Conservation (phyloP, 1,140 invertebrate species). For the Amyelois transitella region DNA sequence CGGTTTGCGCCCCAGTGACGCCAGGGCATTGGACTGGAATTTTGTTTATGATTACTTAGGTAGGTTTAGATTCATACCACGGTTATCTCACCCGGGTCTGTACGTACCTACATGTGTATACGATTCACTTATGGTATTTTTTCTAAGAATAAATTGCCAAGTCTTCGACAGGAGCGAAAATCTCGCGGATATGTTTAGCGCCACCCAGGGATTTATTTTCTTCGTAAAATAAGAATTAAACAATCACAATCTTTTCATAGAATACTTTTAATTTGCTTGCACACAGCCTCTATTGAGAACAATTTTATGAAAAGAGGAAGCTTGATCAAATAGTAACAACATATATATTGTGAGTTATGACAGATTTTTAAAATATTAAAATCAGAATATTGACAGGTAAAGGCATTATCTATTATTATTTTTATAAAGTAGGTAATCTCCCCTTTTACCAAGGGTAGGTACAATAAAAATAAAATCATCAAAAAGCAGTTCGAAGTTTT, state of each 20-base stretch:
- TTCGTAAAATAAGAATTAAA: too few species aligned
- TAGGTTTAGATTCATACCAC: too few species aligned
- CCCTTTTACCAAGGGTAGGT: neutral
- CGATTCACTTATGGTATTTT: too few species aligned
- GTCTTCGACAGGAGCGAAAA: too few species aligned
- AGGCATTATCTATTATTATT: neutral
- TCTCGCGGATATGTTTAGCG: too few species aligned
- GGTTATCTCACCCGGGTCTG: too few species aligned
- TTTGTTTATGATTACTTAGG: too few species aligned
- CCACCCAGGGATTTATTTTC: too few species aligned
- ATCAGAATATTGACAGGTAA: neutral
- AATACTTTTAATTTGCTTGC: conserved; percentile 71
- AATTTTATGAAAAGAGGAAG: conserved; percentile 48
- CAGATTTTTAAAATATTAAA: neutral
- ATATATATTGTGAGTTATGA: neutral
- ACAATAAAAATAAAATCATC: conserved; percentile 28
- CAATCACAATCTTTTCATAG: conserved; percentile 32
- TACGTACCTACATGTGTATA: too few species aligned
- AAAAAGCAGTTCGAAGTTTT: conserved; percentile 16
- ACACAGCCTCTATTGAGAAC: conserved; percentile 71
- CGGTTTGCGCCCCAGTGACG: too few species aligned
- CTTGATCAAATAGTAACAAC: conserved; percentile 29
- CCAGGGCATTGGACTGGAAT: too few species aligned
- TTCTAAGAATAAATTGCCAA: too few species aligned
- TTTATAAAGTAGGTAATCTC: neutral